Conservation (phyloP, 1,140 invertebrate genomes). For the Mizuhopecten yessoensis region DNA sequence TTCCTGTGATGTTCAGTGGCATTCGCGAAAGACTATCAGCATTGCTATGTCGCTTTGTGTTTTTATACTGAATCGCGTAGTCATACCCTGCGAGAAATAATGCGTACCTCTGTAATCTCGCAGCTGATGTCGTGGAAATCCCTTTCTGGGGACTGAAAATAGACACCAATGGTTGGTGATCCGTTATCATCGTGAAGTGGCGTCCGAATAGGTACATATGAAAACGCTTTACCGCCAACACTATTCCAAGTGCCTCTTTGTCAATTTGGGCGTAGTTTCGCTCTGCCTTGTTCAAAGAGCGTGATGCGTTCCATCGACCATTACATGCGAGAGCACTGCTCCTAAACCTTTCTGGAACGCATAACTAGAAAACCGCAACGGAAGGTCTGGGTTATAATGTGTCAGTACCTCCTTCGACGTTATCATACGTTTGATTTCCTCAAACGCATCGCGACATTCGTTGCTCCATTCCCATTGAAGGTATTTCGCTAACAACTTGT, state of each 20-base stretch:
- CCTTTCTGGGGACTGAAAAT: no score
- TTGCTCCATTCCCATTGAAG: conserved; percentile 59
- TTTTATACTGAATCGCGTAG: conserved; percentile 58
- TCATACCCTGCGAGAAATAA: conserved; percentile 66
- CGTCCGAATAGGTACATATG: conserved; percentile 81
- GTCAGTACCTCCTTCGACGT: no score
- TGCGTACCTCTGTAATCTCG: conserved; percentile 79
- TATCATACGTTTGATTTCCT: conserved; percentile 64
- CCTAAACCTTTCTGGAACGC: conserved; percentile 83
- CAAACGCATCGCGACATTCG: conserved; percentile 60
- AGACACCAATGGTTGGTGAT: conserved; percentile 84
- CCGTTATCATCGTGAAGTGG: conserved; percentile 80
- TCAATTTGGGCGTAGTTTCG: conserved; percentile 85
- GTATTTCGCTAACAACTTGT: conserved; percentile 53
- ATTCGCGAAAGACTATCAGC: conserved; percentile 59
- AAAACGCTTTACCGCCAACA: conserved; percentile 82
- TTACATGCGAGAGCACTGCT: conserved; percentile 82
- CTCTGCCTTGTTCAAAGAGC: conserved; percentile 82
- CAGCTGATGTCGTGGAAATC: conserved; percentile 81
- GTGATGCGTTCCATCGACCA: conserved; percentile 78
- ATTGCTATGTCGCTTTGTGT: conserved; percentile 40
- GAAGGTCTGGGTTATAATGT: conserved; percentile 70
- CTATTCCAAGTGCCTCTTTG: conserved; percentile 84
- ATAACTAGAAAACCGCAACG: conserved; percentile 83
- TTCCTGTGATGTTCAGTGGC: not conserved